Base-by-base conservation (phyloP, 2,797 vertebrate genomes). In the Hyperoplus lanceolatus region DNA sequence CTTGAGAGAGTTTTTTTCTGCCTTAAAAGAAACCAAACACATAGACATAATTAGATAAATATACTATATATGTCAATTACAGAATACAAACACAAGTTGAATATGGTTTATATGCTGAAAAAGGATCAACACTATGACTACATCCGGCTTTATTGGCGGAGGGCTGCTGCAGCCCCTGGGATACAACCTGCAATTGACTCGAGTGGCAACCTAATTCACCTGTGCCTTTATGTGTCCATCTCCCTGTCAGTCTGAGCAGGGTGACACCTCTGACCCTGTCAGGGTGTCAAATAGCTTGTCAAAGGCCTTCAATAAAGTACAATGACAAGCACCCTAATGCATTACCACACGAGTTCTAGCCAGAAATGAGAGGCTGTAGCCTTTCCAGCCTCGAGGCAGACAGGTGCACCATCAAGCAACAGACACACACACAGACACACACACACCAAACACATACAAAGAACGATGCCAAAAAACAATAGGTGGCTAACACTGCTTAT, bases 261-360 rank as follows among this genome's bases (percentile, higher is more conserved):
- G 80, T 89, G 91, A 93, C 93, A 95, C 94, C 90, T 93, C 70
- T 95, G 94, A 95, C 93, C 93, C 87, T 79, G 79, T 92, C 83
- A 80, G 62, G 88, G 93, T 94, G 94, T 95, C 93, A 94, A 93
- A 92, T 90, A 86, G 87, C 85, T 93, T 93, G 92, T 95, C 92
- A 91, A 89, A 88, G 83, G 80, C 85, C 90, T 93, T 94, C 93
- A 93, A 83, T 94, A 92, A 94, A 94, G 92, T 85, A 78, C 92
- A 91, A 89, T 92, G 91, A 94, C 92, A 94, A 93, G 92, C 83
- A 90, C 82, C 87, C 85, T 92, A 93, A 94, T 94, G 91, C 87
- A 87, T 93, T 91, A 93, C 90, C 80, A 78, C 92, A 91, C 80
- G 62, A 89, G 89, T 89, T 89, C 90, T 85, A 91, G 91, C 84